Evolutionary conservation across 2,797 vertebrate genomes (phyloP), one percentile per base, ranked within the genome.

Genomic region (Triplophysa yarkandensis): DNA sequence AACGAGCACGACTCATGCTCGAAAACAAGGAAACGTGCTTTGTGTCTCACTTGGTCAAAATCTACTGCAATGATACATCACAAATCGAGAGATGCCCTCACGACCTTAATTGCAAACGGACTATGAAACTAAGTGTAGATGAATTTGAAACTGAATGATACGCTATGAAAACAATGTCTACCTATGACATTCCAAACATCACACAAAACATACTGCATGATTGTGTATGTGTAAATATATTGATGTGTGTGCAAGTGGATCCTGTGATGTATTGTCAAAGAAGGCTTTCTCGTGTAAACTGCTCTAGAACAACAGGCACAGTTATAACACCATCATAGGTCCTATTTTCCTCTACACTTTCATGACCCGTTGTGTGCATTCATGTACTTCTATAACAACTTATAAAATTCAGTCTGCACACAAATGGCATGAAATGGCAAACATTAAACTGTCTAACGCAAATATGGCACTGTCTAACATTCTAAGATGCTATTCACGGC

Each of bases 401-500:
- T 32, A 36, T 19, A 46, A 32, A 34, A 36, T 62, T 74, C 32
- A 27, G 34, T 57, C 85, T 83, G 81, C 86, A 82, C 84, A 46
- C 79, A 30, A 46, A 46, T 28, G 71, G 74, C 58, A 80, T 76
- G 30, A 75, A 85, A 71, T 75, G 71, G 69, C 66, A 68, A 66
- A 76, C 64, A 74, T 65, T 50, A 68, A 52, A 81, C 52, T 57
- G 67, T 76, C 44, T 66, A 71, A 54, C 78, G 68, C 57, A 68
- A 74, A 84, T 80, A 78, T 78, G 84, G 82, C 81, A 86, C 85
- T 86, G 89, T 89, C 89, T 94, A 98, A 94, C 97, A 99, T 93
- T 99, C 96, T 88, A 99, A 89, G 89, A 99, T 99, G 94, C 97
- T 99, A 94, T 99, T 99, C 92, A 99, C 97, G 81, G 97, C 97